These are phyloP conservation scores for Hetaerina americana DNA, from an alignment of 1,140 invertebrate genomes.

Conservation along the genomic window DNA sequence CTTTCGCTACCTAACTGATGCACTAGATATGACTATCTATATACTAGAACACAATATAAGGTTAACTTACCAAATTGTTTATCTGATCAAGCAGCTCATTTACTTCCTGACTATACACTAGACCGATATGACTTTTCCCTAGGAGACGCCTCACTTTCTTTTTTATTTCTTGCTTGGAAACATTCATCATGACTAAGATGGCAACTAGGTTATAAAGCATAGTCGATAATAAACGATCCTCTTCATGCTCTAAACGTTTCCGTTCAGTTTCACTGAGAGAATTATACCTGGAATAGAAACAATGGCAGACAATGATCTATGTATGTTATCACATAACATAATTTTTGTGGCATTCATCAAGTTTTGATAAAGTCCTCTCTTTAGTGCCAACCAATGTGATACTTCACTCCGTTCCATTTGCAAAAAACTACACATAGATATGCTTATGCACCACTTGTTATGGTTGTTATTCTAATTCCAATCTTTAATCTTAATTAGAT, in stretches of 20 bases:
- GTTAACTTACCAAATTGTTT: conserved; percentile 67
- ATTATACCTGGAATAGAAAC: conserved; percentile 53
- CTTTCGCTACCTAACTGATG: no score
- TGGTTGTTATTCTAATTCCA: no score
- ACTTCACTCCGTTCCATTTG: no score
- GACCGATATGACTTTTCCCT: conserved; percentile 95
- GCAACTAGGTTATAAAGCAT: conserved; percentile 94
- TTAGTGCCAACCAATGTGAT: no score
- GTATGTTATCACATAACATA: no score
- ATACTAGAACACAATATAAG: conserved; percentile 9
- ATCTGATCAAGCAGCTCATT: conserved; percentile 94
- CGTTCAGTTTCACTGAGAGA: conserved; percentile 85
- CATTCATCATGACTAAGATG: conserved; percentile 89
- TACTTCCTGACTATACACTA: conserved; percentile 94
- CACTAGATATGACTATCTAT: no score
- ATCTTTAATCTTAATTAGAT: no score
- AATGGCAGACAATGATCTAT: no score
- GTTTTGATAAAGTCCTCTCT: no score
- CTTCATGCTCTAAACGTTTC: conserved; percentile 93
- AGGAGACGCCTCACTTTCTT: conserved; percentile 86
- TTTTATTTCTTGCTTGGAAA: conserved; percentile 73
- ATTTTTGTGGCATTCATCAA: no score
- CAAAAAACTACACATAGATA: no score
- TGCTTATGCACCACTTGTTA: no score
- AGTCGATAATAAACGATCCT: conserved; percentile 89